phyloP scores from a whole-genome alignment of 2,113 vertebrate genomes.

The Hipposideros armiger region DNA sequence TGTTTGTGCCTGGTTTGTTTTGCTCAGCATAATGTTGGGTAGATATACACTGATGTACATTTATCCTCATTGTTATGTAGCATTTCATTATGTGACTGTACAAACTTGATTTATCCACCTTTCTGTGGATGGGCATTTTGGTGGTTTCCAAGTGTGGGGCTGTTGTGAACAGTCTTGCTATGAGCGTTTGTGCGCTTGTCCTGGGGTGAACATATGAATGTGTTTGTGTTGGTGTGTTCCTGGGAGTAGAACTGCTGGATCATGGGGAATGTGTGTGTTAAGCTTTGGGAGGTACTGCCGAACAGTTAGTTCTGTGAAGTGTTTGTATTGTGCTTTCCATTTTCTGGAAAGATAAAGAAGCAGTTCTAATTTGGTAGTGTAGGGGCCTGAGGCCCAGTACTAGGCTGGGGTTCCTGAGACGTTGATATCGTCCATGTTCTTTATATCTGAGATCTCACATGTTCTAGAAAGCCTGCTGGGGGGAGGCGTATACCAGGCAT shows the following conservation, averaged over 20 bases:
- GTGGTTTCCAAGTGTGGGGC: not conserved
- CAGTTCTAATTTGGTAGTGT: not conserved
- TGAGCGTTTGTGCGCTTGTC: not conserved
- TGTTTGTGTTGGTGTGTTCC: not conserved
- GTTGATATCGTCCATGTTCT: not conserved
- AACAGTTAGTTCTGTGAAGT: not conserved
- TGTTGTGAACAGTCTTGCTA: not conserved
- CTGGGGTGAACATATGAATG: not conserved
- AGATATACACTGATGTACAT: too few relatives aligned
- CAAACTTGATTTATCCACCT: not conserved
- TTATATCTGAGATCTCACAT: not conserved
- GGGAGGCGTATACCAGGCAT: not conserved
- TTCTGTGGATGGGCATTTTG: not conserved
- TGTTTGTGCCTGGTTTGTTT: not conserved
- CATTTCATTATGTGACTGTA: not conserved
- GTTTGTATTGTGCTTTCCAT: not conserved
- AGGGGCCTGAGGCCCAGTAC: not conserved
- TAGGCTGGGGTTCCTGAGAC: not conserved
- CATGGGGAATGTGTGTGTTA: not conserved
- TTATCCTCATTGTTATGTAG: not conserved
- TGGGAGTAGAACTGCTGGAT: not conserved
- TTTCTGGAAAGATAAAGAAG: not conserved
- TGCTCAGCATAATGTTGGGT: rapidly evolving
- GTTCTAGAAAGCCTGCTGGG: not conserved
- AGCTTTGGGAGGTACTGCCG: not conserved